Base-by-base conservation (phyloP, 1,140 invertebrate genomes). In the Macrostomum lignano region DNA sequence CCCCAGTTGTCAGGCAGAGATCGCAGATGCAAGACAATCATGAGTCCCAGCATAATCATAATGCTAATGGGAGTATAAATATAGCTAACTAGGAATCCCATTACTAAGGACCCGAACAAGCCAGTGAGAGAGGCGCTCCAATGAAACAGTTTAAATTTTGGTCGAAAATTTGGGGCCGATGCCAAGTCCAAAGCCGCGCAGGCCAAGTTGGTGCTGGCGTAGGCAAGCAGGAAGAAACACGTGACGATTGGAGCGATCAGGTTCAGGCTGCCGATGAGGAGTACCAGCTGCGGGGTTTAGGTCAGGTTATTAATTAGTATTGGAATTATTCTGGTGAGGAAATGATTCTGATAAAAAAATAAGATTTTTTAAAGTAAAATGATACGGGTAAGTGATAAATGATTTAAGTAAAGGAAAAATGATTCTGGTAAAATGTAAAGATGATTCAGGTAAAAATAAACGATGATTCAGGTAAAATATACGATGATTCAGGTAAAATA, bases 161-260 rank as follows among this genome's bases (percentile, higher is more conserved):
- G 88, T 46, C 84, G 55, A 31, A 63, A 93, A 53, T 93, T 93
- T 10, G 84, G 82, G 17, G 84, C 84, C 35, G 77, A 81, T 1
- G 84, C 78, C 4, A 91, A 56, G 56, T 91, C 79, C 25, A 93
- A 61, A 5, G 75, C 76, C 28, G 91, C 60, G 51, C 84, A 94
- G 0, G 88, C 79, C 33, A 96, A 58, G 62, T 96, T 96, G 4
- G 78, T 78, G 2, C 82, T 75, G 45, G 88, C 71, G 54, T 96
- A 96, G 30, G 81, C 82, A 1, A 94, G 61, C 38, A 96, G 67
- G 53, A 96, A 96, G 17, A 96, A 67, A 25, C 94, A 82, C 1
- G 86, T 88, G 42, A 88, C 86, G 19, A 93, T 70, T 50, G 88
- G 81, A 9, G 91, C 88, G 43, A 98, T 98, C 14, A 70, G 65